Base-by-base conservation (phyloP, 2,888 invertebrate genomes). In the Leptothorax acervorum region DNA sequence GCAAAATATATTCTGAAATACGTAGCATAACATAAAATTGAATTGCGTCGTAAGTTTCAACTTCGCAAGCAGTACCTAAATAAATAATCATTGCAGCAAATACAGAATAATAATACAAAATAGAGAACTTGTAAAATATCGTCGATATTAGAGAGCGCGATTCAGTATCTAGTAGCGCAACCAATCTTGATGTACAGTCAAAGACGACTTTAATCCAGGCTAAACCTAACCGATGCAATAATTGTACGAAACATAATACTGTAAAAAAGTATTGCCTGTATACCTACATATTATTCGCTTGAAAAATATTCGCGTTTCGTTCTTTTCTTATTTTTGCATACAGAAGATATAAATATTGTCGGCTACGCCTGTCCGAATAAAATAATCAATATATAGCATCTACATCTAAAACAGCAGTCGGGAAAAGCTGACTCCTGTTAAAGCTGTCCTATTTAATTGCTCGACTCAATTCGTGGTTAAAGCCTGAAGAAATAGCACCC, bases 401-500 rank as follows among this genome's bases (percentile, higher is more conserved):
- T 51, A 35, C 9, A 31, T 68, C 12, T 68, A 81, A 71, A 60
- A 18, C 35, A 53, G 28, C 63, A 45, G 31, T 60, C 48, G 8
- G 28, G n/a, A 18, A 48, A 42, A 73, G 3, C 31, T 31, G 45
- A 35, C 15, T 45, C 1, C 18, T 60, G n/a, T 79, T 79, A 60
- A 71, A 81, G 45, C 53, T 45, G 5, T 62, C 31, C 81, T 65
- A 63, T 53, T 83, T 81, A 86, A 85, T 86, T 78, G 74, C 55
- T 76, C 84, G 84, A 55, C 18, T 78, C 66, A 79, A 86, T 86
- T 86, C 53, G 81, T 78, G 51, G 74, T 55, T 82, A 75, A 84
- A 60, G 45, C 53, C 48, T 18, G 23, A 83, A 88, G 83, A 88
- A 92, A 88, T 88, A 84, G 75, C 63, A 65, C 82, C 45, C 74